Evolutionary conservation across 2,113 vertebrate genomes (phyloP).

Genomic region (Silurus meridionalis): DNA sequence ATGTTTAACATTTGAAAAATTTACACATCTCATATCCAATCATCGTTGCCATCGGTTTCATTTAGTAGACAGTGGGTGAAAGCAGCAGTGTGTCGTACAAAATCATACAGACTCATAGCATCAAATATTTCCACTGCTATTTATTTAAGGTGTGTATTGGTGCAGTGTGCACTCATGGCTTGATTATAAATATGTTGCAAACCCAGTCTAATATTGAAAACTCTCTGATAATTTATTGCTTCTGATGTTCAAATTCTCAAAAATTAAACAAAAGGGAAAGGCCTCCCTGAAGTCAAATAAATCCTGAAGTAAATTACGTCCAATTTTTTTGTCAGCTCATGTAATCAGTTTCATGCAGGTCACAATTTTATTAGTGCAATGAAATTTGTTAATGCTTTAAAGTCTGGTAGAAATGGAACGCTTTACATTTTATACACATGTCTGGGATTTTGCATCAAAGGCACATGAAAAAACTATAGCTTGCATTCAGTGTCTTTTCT

Average conservation of each 20-base stretch:
- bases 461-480: background rate
- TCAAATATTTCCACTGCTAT: background rate
- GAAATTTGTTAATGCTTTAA: too few relatives aligned
- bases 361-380: background rate
- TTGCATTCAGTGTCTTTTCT: background rate
- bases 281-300: background rate
- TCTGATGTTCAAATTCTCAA: background rate
- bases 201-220: background rate
- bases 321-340: background rate
- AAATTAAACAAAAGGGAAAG: background rate
- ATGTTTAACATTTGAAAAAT: background rate
- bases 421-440: background rate
- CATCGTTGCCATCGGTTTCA: background rate
- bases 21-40: background rate
- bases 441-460: background rate
- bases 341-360: background rate
- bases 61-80: background rate
- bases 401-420: background rate
- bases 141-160: background rate
- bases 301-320: background rate
- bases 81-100: background rate
- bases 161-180: background rate
- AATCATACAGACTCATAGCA: background rate
- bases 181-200: background rate
- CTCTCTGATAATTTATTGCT: background rate